Conservation (phyloP, 2,797 vertebrate genomes). For the Uromys caudimaculatus region DNA sequence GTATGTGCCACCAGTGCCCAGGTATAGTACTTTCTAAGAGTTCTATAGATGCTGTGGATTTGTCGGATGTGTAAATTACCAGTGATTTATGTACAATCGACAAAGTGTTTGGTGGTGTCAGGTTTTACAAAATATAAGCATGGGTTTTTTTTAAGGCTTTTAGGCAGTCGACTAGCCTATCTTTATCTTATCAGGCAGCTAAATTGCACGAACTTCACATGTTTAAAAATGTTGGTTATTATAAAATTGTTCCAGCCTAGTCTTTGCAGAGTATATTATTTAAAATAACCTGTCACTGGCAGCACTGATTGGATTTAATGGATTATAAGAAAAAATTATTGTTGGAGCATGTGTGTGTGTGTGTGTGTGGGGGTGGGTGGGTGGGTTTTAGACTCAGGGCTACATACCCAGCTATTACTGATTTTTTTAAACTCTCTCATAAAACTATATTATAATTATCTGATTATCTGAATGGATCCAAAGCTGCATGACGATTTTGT, state of each 20-base stretch:
- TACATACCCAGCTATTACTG: background rate
- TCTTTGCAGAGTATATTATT: background rate
- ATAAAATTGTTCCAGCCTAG: background rate
- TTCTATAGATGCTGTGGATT: constrained; percentile 1
- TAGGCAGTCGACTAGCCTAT: background rate
- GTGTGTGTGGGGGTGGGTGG: background rate
- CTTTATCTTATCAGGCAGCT: background rate
- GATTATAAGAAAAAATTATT: background rate
- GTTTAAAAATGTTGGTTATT: constrained; percentile 39
- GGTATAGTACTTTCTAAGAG: background rate
- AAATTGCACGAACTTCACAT: constrained; percentile 35
- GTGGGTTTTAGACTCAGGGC: background rate
- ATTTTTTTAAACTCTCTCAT: constrained; percentile 12
- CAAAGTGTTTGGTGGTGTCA: constrained; percentile 23
- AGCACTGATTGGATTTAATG: background rate
- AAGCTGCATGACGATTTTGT: background rate
- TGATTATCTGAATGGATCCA: background rate
- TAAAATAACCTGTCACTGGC: background rate
- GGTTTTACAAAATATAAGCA: constrained; percentile 13
- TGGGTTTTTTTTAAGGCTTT: constrained; percentile 37
- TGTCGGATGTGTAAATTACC: constrained; percentile 38
- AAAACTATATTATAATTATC: background rate
- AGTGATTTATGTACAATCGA: constrained; percentile 37
- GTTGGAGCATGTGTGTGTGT: background rate
- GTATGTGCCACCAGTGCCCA: fast-evolving